Base-by-base conservation (phyloP, 2,113 vertebrate species). In the Oryzias curvinotus region DNA sequence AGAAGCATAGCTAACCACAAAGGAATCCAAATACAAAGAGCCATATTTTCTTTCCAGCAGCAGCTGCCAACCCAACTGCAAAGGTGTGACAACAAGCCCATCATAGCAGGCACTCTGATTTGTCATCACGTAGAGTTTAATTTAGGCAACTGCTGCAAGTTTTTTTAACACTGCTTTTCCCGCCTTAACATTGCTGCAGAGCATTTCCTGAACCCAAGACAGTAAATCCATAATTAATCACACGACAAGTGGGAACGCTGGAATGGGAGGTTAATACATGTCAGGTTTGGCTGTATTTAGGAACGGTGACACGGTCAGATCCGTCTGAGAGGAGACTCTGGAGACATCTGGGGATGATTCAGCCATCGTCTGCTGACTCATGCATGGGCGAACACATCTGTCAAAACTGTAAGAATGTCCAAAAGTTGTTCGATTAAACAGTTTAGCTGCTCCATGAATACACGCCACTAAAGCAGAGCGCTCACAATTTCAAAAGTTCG, bases 161-260 rank as follows among this genome's bases (percentile, higher is more conserved):
- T 47, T 47, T 44, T 7, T n/a, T 17, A 47, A 48, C 36, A 12
- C 36, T 10, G 36, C 36, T 36, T 36, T 19, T 10, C 10, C n/a
- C 12, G 47, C 8, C 30, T 42, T 5, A 19, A 19, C 19, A 42
- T 19, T 42, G n/a, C 36, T 42, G 53, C 26, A 15, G 18, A 45
- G 21, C 7, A 44, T 45, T 57, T 57, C 7, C 19, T 57, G 49
- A 21, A 25, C 5, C 42, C 21, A 45, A 26, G 45, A 18, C 13
- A 23, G 14, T 45, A 57, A 57, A 45, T 25, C 23, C n/a, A 14
- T 13, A 47, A 28, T n/a, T 28, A 47, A 59, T 59, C 45, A 57
- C 16, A 59, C n/a, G 17, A 59, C 14, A 17, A 19, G 45, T 14
- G 17, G 16, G 17, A 30, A 13, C 14, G 6, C 13, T 10, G 42